Evolutionary conservation across 2,888 invertebrate species (phyloP), one percentile per base, ranked within the genome.

Genomic region (Bunonema sp.): DNA sequence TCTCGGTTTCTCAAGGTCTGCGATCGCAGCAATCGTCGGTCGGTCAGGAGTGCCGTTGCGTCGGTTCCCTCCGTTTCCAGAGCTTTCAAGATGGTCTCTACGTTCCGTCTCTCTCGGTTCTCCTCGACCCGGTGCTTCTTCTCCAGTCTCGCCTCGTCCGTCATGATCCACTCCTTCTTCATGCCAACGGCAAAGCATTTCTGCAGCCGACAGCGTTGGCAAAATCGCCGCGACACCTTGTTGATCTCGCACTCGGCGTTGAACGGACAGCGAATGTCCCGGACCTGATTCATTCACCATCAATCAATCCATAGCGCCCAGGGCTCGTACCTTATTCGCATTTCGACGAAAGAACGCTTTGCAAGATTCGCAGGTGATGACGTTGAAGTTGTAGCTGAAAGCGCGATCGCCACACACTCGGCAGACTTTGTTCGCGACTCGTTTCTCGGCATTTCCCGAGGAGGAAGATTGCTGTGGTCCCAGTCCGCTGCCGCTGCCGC

Each of bases 341-440:
- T 91, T 91, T 45, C 89, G 77, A 45, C 89, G 75, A 69, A 91
- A 91, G 70, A 91, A 91, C 1, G 89, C 89, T 67, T 91, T 91
- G 68, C 91, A 91, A 53, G 87, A 88, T 71, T 91, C 89, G 65
- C 85, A 91, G 2, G 88, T 59, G 42, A 64, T 61, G 16, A 64
- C 64, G 44, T 63, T 63, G 52, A 64, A 64, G 50, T 64, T 64
- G 54, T 64, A 64, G 41, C 54, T 51, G 48, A 50, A 61, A 21
- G 61, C 61, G 44, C 59, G 61, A 46, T 91, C 91, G 0, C 89
- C 88, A 70, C 91, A 91, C 20, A 91, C 88, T 46, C 85, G 80
- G 72, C 91, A 91, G 54, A 82, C 51, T 50, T 63, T n/a, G n/a
- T n/a, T n/a, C n/a, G n/a, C n/a, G n/a, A n/a, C n/a, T n/a, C n/a